Evolutionary conservation across 2,113 vertebrate species (phyloP), one percentile per base, ranked within the genome.

Genomic region (Haemorhous mexicanus): DNA sequence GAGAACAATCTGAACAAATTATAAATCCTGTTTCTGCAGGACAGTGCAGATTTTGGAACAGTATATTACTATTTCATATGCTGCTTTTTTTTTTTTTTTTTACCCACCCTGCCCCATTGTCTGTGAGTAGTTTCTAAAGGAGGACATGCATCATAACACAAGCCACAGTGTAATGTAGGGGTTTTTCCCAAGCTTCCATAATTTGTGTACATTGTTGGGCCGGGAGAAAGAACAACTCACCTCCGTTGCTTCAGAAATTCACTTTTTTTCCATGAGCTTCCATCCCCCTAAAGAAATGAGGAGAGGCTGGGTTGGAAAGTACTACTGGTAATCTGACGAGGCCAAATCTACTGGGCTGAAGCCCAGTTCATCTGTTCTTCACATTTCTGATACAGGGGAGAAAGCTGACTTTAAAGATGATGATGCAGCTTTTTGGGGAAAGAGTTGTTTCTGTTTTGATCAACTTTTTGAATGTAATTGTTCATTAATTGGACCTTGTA

Each of bases 401-500:
- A 75, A 78, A 75, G 69, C 32, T 73, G 87, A 95, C 95, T 96
- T 93, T 62, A 68, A 58, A 85, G 89, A 74, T 82, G 37, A 82
- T 78, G 89, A 85, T 77, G 84, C 77, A 91, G 87, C 59, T 90
- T 91, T 76, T 53, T 14, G 32, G 74, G 44, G 49, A 80, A 92
- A 92, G 73, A 75, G 56, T 87, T 90, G 67, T 92, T 95, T 78
- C 89, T 87, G 94, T 78, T 93, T 66, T 93, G 86, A 97, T 96
- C 93, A 95, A 85, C 96, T 96, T 96, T 94, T 84, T 97, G 98
- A 98, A 98, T 98, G 98, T 98, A 98, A 97, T 97, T 94, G 91
- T 95, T 95, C 93, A 89, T 73, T 70, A 93, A 92, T 94, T 89
- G 79, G 95, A 97, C 94, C 94, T 92, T 72, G 84, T 96, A 59